phyloP scores from a whole-genome alignment of 1,140 invertebrate species.

The Lucilia cuprina region DNA sequence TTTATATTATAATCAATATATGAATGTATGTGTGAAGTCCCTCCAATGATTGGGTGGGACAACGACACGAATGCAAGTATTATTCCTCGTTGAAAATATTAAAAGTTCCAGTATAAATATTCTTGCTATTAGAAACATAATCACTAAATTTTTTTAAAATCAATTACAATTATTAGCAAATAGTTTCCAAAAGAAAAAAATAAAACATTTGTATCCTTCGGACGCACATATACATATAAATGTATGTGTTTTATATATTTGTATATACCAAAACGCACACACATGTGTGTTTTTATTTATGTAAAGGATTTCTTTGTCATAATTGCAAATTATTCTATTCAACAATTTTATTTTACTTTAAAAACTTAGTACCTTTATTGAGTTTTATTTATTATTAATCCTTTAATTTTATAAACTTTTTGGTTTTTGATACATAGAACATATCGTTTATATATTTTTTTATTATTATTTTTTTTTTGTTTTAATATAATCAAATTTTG shows the following conservation, averaged over 20 bases:
- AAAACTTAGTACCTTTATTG: neutral
- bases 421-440: neutral
- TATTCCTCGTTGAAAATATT: neutral
- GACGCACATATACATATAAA: neutral
- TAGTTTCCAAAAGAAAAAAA: neutral
- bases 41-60: constrained; percentile 11
- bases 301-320: neutral
- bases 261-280: neutral
- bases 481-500: neutral
- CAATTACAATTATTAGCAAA: neutral
- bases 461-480: neutral
- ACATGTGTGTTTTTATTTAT: neutral
- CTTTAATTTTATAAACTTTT: too few relatives aligned
- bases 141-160: neutral
- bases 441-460: neutral
- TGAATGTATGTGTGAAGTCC: neutral
- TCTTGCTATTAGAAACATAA: neutral
- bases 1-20: constrained; percentile 9
- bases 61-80: neutral
- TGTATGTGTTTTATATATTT: neutral
- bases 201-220: neutral
- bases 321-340: neutral
- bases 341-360: neutral
- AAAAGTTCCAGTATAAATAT: too few relatives aligned
- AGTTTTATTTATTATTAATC: neutral